Conservation (phyloP, 2,888 invertebrate species). For the Ophion costatus region DNA sequence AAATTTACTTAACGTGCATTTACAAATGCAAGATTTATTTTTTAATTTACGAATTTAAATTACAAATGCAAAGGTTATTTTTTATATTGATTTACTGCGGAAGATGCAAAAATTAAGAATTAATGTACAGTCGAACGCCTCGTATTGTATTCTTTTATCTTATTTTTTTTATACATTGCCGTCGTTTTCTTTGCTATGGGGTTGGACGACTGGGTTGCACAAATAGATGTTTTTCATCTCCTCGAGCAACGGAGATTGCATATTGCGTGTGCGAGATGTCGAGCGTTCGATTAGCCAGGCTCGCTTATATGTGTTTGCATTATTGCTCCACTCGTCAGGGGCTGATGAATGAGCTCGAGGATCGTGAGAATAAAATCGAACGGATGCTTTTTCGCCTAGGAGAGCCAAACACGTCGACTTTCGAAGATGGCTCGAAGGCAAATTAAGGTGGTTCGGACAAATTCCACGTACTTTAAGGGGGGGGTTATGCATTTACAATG, state of each 20-base stretch:
- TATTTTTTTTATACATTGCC: background rate
- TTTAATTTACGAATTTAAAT: too few species aligned
- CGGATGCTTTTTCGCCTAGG: conserved; percentile 13
- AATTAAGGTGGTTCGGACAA: background rate
- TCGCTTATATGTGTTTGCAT: background rate
- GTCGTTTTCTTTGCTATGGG: background rate
- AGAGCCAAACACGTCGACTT: background rate
- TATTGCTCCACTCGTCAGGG: conserved; percentile 46
- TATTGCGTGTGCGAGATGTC: background rate
- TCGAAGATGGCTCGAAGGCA: background rate
- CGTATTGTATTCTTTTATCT: background rate
- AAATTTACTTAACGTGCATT: too few species aligned
- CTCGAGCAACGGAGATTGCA: background rate
- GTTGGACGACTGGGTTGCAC: background rate
- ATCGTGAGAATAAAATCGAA: conserved; percentile 57
- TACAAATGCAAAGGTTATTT: too few species aligned
- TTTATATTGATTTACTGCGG: too few species aligned
- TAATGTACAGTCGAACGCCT: conserved; percentile 32
- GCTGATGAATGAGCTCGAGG: conserved; percentile 47
- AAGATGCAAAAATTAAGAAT: conserved; percentile 33
- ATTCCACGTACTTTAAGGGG: too few species aligned
- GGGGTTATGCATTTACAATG: too few species aligned
- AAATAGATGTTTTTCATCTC: background rate
- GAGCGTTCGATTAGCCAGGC: background rate
- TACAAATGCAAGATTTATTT: too few species aligned